Evolutionary conservation across 2,113 vertebrate genomes (phyloP).

Genomic region (Rhegmatorhina hoffmannsi): DNA sequence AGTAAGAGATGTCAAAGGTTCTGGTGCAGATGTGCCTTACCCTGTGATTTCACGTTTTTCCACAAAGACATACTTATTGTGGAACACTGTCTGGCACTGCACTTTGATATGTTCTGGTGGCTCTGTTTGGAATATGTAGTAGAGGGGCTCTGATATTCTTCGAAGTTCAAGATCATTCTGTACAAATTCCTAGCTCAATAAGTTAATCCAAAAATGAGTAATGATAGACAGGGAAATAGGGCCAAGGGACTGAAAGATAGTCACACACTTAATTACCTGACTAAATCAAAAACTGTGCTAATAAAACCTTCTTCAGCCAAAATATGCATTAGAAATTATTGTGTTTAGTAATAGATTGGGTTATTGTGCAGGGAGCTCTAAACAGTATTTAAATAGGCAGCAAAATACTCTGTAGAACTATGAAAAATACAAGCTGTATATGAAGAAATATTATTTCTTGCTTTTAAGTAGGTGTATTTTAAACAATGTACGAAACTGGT

Average conservation of each 20-base stretch:
- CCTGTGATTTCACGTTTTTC: background rate
- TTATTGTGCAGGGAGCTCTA: background rate
- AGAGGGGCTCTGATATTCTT: background rate
- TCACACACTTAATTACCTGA: background rate
- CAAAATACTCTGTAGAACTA: background rate
- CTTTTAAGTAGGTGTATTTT: background rate
- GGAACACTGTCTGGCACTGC: background rate
- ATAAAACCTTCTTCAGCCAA: conserved; percentile 1
- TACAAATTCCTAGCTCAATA: background rate
- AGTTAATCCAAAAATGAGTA: background rate
- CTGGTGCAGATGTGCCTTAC: background rate
- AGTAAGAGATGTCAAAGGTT: background rate
- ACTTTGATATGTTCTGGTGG: background rate
- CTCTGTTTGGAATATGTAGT: background rate
- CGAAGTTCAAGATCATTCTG: background rate
- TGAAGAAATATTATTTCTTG: background rate
- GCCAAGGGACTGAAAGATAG: background rate
- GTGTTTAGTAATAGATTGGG: background rate
- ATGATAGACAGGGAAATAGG: background rate
- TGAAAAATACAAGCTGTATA: background rate
- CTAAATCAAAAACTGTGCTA: conserved; percentile 4
- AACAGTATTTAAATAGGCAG: background rate
- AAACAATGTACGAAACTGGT: background rate
- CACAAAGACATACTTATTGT: background rate
- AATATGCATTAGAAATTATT: conserved; percentile 2